These are phyloP conservation scores for Drosophila watanabei DNA, from an alignment of 1,140 invertebrate species.

Conservation along the genomic window DNA sequence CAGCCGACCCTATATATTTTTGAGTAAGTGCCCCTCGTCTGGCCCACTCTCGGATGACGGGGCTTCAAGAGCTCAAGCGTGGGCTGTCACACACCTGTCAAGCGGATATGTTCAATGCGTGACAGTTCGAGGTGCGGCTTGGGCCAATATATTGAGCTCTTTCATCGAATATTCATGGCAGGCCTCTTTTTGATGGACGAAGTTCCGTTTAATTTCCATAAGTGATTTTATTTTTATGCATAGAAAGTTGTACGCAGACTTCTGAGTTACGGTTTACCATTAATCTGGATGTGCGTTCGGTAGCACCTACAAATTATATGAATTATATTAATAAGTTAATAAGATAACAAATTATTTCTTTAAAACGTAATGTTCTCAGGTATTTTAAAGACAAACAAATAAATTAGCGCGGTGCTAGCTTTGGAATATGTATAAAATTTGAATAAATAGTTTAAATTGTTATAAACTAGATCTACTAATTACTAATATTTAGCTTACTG, in stretches of 20 bases:
- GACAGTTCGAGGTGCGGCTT: slow-evolving; percentile 37
- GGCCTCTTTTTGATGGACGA: slow-evolving; percentile 22
- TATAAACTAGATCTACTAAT: not conserved
- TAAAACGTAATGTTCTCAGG: not conserved
- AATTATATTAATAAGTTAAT: not conserved
- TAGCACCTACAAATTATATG: not conserved
- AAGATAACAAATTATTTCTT: not conserved
- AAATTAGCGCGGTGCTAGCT: too few species aligned
- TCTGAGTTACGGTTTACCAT: not conserved
- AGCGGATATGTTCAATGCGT: slow-evolving; percentile 30
- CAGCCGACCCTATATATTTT: slow-evolving; percentile 42
- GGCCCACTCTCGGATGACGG: slow-evolving; percentile 11
- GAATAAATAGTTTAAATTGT: not conserved
- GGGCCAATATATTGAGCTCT: slow-evolving; percentile 23
- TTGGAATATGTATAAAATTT: not conserved
- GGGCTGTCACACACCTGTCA: slow-evolving; percentile 40
- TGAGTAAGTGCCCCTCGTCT: slow-evolving; percentile 30
- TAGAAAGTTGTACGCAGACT: not conserved
- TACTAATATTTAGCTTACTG: not conserved
- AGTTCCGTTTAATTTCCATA: slow-evolving; percentile 23
- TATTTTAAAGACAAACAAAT: not conserved
- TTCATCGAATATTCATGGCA: slow-evolving; percentile 43
- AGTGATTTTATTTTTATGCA: slow-evolving; percentile 18
- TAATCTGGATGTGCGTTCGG: not conserved
- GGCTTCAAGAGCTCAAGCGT: slow-evolving; percentile 9